These are phyloP conservation scores for Mandrillus leucophaeus DNA, from an alignment of 2,113 vertebrate genomes.

Conservation along the genomic window DNA sequence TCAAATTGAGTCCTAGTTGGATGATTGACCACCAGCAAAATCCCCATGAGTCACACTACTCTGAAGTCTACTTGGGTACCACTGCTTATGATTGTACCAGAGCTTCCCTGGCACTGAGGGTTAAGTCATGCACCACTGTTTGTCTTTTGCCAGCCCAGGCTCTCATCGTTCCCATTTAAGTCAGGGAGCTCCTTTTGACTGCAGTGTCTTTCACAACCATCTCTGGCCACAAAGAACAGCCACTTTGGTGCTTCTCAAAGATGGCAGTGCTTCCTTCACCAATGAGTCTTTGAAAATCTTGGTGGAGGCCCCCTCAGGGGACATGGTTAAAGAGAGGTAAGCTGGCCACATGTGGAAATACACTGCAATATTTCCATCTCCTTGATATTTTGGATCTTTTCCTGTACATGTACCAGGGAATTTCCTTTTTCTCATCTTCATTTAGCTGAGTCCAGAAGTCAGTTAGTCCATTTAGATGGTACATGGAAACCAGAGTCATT, in stretches of 20 bases:
- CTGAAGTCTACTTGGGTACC: not conserved
- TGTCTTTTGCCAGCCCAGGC: not conserved
- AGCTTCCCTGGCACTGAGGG: not conserved
- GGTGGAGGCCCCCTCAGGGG: not conserved
- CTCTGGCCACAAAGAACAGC: not conserved
- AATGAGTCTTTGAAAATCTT: not conserved
- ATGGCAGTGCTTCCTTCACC: not conserved
- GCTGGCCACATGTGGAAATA: not conserved
- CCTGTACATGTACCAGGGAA: not conserved
- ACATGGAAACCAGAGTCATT: not conserved
- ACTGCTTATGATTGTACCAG: not conserved
- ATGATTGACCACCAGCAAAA: not conserved
- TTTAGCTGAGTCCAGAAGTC: not conserved
- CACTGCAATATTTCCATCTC: not conserved
- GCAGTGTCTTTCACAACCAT: not conserved
- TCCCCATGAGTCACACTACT: not conserved
- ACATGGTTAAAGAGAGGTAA: not conserved
- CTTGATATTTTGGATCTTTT: not conserved
- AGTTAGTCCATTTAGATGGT: not conserved
- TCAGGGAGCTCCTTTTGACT: not conserved
- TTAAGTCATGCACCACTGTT: not conserved
- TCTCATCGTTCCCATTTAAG: not conserved
- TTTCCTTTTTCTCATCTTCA: not conserved
- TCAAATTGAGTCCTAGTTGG: not conserved
- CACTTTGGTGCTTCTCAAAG: not conserved